phyloP scores from a whole-genome alignment of 2,888 invertebrate genomes.

The Hypolimnas misippus region DNA sequence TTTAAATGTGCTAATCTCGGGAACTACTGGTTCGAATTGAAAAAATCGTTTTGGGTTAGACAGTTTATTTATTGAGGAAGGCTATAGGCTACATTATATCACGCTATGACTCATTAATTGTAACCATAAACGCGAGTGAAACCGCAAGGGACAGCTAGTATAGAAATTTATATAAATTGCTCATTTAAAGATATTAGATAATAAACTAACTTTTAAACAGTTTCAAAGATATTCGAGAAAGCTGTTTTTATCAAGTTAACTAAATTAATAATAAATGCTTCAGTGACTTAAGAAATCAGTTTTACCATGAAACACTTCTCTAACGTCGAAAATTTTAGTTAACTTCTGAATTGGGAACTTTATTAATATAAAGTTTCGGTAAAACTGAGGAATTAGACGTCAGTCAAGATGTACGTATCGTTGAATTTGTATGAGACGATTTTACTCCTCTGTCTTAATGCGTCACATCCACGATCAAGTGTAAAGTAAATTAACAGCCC shows the following conservation, averaged over 20 bases:
- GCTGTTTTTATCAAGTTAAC: slow-evolving; percentile 2
- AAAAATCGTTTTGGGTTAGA: too few relatives aligned
- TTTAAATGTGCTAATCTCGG: too few relatives aligned
- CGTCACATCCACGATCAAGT: too few relatives aligned
- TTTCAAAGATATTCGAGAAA: slow-evolving; percentile 2
- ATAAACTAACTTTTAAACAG: not conserved
- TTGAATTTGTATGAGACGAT: not conserved
- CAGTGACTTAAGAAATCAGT: not conserved
- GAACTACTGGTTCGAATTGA: too few relatives aligned
- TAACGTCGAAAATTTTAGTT: slow-evolving; percentile 19
- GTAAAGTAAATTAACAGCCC: too few relatives aligned
- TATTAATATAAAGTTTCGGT: slow-evolving; percentile 28
- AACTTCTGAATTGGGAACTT: slow-evolving; percentile 16
- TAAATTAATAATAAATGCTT: slow-evolving; percentile 12
- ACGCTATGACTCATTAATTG: too few relatives aligned
- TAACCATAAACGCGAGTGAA: too few relatives aligned
- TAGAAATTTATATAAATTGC: not conserved
- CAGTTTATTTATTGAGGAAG: too few relatives aligned
- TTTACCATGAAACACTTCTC: slow-evolving; percentile 7
- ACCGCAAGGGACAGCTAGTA: too few relatives aligned
- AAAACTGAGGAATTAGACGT: slow-evolving; percentile 2
- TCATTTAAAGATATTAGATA: too few relatives aligned
- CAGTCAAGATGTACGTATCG: not conserved
- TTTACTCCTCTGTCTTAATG: not conserved
- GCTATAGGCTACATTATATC: too few relatives aligned